A percentile compares a stretch with the other conserved stretches of the same genome.
Conservation (phyloP, 2,113 vertebrate genomes). For the Rhinolophus ferrumequinum region DNA sequence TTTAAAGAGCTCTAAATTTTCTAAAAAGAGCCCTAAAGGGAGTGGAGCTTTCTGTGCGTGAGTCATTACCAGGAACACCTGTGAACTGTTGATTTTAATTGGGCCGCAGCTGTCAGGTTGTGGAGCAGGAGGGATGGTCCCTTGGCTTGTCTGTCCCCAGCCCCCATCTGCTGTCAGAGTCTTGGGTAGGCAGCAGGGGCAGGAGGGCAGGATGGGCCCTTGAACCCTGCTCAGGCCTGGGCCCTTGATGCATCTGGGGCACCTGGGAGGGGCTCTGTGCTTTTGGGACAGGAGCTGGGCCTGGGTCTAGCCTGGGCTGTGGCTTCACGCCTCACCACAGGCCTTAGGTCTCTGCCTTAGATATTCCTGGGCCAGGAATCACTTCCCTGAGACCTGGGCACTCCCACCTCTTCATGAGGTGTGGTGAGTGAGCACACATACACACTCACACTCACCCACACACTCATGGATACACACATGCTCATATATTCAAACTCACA, state of each 20-base stretch:
- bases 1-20: constrained; percentile 89
- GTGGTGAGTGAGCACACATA: not conserved
- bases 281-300: not conserved
- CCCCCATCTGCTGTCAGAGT: not conserved
- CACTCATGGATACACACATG: too few species aligned
- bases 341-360: not conserved
- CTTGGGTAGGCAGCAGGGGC: not conserved
- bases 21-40: constrained; percentile 88
- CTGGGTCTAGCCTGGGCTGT: not conserved
- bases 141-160: constrained; percentile 74
- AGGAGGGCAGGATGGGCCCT: not conserved
- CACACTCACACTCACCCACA: not conserved
- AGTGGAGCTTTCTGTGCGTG: constrained; percentile 82
- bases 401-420: not conserved
- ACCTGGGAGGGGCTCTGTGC: not conserved
- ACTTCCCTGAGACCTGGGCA: not conserved
- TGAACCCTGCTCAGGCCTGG: not conserved
- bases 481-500: not conserved
- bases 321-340: not conserved
- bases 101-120: constrained; percentile 87
- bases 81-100: constrained; percentile 88
- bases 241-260: not conserved
- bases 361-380: not conserved
- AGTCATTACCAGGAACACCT: constrained; percentile 88
- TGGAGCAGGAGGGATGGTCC: constrained; percentile 74